These are phyloP conservation scores for Strix uralensis DNA, from an alignment of 2,113 vertebrate species.

Conservation along the genomic window DNA sequence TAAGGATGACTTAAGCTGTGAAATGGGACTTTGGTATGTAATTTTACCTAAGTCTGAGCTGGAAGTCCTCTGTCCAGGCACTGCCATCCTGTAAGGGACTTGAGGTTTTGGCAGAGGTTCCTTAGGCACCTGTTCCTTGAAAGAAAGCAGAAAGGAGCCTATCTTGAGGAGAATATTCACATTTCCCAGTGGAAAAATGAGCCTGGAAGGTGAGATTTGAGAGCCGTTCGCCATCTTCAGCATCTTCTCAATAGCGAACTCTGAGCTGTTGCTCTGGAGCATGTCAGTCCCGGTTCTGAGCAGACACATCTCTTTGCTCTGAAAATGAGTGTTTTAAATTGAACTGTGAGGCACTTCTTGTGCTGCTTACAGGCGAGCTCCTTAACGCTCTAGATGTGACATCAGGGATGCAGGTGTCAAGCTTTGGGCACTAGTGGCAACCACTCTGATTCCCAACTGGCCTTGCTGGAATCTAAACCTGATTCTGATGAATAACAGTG, in stretches of 20 bases:
- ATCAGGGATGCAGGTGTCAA: neutral
- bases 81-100: neutral
- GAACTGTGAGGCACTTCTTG: neutral
- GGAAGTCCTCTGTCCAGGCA: neutral
- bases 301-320: accelerated
- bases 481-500: neutral
- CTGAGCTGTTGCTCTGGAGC: neutral
- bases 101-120: neutral
- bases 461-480: neutral
- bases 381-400: neutral
- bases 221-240: neutral
- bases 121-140: neutral
- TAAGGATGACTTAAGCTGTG: neutral
- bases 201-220: neutral
- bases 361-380: accelerated
- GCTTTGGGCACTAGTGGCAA: neutral
- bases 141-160: neutral
- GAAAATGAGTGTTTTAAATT: neutral
- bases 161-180: neutral
- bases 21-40: neutral
- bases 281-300: neutral
- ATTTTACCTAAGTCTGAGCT: neutral
- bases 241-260: neutral
- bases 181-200: neutral
- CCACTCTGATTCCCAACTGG: neutral